Base-by-base conservation (phyloP, 2,888 invertebrate species). In the Papilio demoleus region DNA sequence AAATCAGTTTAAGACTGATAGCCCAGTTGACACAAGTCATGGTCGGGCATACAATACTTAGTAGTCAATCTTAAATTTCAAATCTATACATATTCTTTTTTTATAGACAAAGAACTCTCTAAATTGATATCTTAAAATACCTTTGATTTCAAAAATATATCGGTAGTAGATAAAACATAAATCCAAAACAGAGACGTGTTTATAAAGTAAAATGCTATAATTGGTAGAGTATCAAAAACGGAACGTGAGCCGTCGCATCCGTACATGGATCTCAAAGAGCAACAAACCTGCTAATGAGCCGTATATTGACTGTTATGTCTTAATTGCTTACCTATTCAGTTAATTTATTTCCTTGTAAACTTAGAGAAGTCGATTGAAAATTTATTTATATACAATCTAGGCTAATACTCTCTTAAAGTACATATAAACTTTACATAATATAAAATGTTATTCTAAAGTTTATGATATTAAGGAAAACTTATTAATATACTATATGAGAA, bases 171-270 rank as follows among this genome's bases (percentile, higher is more conserved):
- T 31, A 9, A 56, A 17, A 8, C 31, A 56, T 31, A 56, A 56
- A 56, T 56, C 31, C 27, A 31, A 56, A 53, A 53, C 53, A 53
- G n/a, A 56, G n/a, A 31, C 6, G 6, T 53, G 27, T 53, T 53
- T 56, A 78, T 75, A 77, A 71, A 77, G 81, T 85, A 86, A 87
- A 87, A 87, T 84, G 79, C 86, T 82, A 88, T 90, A 90, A 90
- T 90, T 90, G 86, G 82, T 77, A 79, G 77, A 82, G 83, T 53
- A 72, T 69, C 63, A 62, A 64, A 64, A 38, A 59, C 4, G 38
- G 68, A 68, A 64, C 38, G 64, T 58, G 63, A 47, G 64, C 59
- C 58, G 19, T 34, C 59, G 36, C 59, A 31, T 42, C 67, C 63
- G 63, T 68, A 59, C 38, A 59, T 24, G 47, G 68, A 31, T 47